These are phyloP conservation scores for Chymomyza fuscimana DNA, from an alignment of 2,888 invertebrate species.

Conservation along the genomic window DNA sequence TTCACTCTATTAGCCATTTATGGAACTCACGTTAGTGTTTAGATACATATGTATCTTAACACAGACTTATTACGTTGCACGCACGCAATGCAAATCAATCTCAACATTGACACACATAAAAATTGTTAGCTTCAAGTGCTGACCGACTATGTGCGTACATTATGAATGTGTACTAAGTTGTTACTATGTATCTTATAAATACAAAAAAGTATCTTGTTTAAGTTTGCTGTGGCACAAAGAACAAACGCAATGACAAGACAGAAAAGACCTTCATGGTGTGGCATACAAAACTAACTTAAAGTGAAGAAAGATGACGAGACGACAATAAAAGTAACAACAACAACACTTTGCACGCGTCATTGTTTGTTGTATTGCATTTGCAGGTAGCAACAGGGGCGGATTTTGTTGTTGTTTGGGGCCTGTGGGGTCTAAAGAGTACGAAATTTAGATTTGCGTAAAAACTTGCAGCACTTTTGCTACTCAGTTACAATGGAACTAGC, in stretches of 20 bases:
- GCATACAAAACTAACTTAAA: background rate
- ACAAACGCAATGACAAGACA: conserved; percentile 34
- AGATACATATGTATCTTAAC: background rate
- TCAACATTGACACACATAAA: conserved; percentile 65
- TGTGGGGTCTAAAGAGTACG: too few relatives aligned
- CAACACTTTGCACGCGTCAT: conserved; percentile 23
- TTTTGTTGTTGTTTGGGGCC: too few relatives aligned
- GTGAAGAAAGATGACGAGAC: conserved; percentile 39
- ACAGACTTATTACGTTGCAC: conserved; percentile 46
- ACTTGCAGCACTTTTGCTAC: too few relatives aligned
- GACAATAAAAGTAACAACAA: conserved; percentile 32
- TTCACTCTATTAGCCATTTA: background rate
- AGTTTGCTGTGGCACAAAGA: background rate
- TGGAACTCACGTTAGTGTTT: background rate
- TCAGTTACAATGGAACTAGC: too few relatives aligned
- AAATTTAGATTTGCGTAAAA: too few relatives aligned
- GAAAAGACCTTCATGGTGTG: conserved; percentile 64
- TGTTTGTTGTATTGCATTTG: background rate
- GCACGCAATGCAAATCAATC: conserved; percentile 66
- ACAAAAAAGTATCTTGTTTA: background rate
- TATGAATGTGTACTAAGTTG: background rate
- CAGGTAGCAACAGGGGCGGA: background rate
- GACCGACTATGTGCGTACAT: background rate
- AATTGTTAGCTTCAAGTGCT: background rate
- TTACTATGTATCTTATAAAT: background rate